Conservation (phyloP, 1,140 invertebrate genomes). For the Ceratina australensis region DNA sequence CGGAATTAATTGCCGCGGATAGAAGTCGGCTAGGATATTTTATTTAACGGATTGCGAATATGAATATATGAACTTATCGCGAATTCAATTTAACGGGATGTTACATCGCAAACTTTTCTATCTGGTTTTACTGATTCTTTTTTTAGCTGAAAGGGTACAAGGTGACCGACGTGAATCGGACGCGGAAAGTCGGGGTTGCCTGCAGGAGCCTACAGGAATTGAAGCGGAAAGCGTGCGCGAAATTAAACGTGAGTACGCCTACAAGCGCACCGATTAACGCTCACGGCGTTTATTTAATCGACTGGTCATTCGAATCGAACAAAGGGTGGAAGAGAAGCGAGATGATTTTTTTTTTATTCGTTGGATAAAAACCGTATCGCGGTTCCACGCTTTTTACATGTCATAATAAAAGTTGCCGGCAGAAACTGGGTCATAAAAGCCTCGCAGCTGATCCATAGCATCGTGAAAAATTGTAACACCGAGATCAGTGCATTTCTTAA, state of each 20-base stretch:
- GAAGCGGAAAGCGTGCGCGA: conserved; percentile 83
- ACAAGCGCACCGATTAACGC: conserved; percentile 9
- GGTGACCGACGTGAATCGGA: conserved; percentile 83
- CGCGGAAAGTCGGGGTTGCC: conserved; percentile 85
- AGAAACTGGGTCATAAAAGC: conserved; percentile 43
- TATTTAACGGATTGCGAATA: no score
- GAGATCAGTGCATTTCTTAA: background rate
- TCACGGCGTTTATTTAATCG: conserved; percentile 17
- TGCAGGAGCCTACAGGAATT: conserved; percentile 83
- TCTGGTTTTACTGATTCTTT: background rate
- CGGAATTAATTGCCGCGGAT: no score
- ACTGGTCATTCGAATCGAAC: background rate
- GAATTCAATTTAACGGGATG: background rate
- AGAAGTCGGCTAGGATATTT: no score
- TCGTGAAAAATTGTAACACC: conserved; percentile 28
- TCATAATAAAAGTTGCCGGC: conserved; percentile 35
- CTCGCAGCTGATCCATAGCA: conserved; percentile 32
- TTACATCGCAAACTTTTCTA: background rate
- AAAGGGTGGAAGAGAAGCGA: background rate
- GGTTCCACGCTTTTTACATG: conserved; percentile 19
- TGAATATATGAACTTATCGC: no score
- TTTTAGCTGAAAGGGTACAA: conserved; percentile 84
- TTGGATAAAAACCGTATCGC: conserved; percentile 24
- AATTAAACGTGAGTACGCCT: conserved; percentile 83
- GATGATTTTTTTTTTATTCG: background rate